Base-by-base conservation (phyloP, 2,113 vertebrate species). In the Callaeas wilsoni region DNA sequence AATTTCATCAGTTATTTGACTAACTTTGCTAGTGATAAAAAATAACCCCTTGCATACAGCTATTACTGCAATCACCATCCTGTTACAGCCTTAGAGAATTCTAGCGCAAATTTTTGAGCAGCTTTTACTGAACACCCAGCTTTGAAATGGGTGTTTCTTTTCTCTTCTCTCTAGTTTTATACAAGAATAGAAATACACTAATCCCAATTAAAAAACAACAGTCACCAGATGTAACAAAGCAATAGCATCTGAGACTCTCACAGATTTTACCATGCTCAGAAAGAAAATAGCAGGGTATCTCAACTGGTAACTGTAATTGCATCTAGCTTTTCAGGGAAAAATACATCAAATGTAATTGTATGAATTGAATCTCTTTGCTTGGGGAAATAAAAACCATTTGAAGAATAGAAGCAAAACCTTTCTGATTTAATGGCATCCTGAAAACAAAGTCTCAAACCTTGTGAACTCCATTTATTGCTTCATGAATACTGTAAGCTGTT, bases 381-480 rank as follows among this genome's bases (percentile, higher is more conserved):
- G 75, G 60, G 62, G 80, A 89, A 86, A 95, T 79, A 89, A 81
- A 84, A 96, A 93, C 16, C 73, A 71, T 93, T 95, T 82, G 84
- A 77, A 84, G 59, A 95, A 93, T 44, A 46, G 93, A 92, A 92
- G 74, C 7, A 12, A 96, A 97, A 70, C 60, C 16, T 57, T 67
- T 96, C 75, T 96, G 68, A 76, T 73, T 93, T 95, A 97, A 62
- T 94, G 95, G 77, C 87, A 95, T 89, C 60, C 96, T 92, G 41
- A 73, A 97, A 95, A 97, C 94, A 63, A 97, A 96, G 81, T 92
- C 76, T 86, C 49, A 52, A 97, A 76, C 62, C 47, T 92, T 12
- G n/a, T 96, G 95, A 95, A 96, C 92, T 97, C 91, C 41, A 90
- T 96, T 94, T 97, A 94, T 81, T 92, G n/a, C 63, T 97, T 94